Percentiles rank a stretch among this genome's conserved stretches.
phyloP scores from a whole-genome alignment of 2,797 vertebrate genomes.

The Varecia variegata region DNA sequence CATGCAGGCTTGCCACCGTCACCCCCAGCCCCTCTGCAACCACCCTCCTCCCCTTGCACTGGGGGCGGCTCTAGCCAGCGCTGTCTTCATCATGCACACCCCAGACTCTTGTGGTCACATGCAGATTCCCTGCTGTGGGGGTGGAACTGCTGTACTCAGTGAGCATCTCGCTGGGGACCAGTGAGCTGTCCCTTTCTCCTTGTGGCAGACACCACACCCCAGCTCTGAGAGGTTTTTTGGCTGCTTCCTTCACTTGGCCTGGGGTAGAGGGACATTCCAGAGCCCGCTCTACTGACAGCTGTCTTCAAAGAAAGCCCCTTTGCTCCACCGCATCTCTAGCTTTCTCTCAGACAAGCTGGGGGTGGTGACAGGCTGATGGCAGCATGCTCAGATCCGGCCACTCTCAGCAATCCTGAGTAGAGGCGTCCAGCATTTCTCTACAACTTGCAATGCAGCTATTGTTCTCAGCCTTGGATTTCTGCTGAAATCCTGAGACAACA shows the following conservation, averaged over 20 bases:
- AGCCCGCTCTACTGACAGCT: not conserved
- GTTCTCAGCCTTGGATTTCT: not conserved
- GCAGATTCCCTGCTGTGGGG: not conserved
- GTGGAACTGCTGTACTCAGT: not conserved
- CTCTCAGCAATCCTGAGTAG: not conserved
- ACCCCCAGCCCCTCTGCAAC: accelerated
- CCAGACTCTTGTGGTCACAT: not conserved
- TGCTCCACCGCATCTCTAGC: not conserved
- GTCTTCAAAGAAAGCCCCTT: not conserved
- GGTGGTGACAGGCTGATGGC: not conserved
- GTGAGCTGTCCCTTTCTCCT: not conserved
- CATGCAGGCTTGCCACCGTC: not conserved
- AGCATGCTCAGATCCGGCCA: not conserved
- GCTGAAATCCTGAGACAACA: not conserved
- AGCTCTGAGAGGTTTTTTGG: not conserved
- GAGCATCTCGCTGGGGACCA: not conserved
- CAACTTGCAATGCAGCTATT: not conserved
- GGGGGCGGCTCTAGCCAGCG: not conserved
- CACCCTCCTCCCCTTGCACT: not conserved
- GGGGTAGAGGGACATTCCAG: not conserved
- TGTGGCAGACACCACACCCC: not conserved
- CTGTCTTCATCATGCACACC: not conserved
- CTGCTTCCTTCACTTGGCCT: not conserved
- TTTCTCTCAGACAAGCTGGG: not conserved
- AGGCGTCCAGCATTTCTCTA: not conserved